Base-by-base conservation (phyloP, 2,888 invertebrate species). In the Pediacus dermestoides region DNA sequence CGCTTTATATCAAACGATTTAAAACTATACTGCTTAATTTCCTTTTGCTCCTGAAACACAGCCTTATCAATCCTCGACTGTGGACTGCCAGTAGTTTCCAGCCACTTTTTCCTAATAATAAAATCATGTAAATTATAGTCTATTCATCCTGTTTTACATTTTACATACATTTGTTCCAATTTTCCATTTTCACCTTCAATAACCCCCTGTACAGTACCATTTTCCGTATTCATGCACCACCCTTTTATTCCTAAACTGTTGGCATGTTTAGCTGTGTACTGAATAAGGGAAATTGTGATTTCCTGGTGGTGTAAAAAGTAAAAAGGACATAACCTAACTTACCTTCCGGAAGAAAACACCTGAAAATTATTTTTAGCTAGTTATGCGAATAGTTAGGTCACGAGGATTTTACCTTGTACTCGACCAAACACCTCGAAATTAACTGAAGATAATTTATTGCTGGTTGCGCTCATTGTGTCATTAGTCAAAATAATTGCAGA, bases 51-150 rank as follows among this genome's bases (percentile, higher is more conserved):
- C 10, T 71, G 72, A 64, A 88, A 89, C 44, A 81, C 79, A 0
- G 78, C 79, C 62, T 78, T 84, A 4, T 85, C 83, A 49, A 89
- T 87, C 48, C 71, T 71, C 28, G 86, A 85, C 48, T 76, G 74
- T 0, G 88, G 88, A 63, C 88, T 88, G 25, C 88, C 89, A 3
- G 74, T 80, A 16, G 71, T 72, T 53, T 75, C 72, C 34, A 89
- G 66, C 80, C 80, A 80, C 4, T 63, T 50, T 61, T 77, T 78
- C 74, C 75, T 75, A 40, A 42, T 61, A 61, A 25, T 16, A 22
- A 22, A 37, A 35, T n/a, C n/a, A n/a, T 32, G 34, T 10, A 38
- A 37, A 37, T 21, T 28, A 16, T 28, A 36, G 6, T 7, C 3
- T 31, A 21, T n/a, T n/a, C n/a, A n/a, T n/a, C n/a, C n/a, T n/a